Percentiles rank a stretch among this genome's conserved stretches.
Evolutionary conservation across 1,140 invertebrate species (phyloP).

Genomic region (Pogonus chalceus): DNA sequence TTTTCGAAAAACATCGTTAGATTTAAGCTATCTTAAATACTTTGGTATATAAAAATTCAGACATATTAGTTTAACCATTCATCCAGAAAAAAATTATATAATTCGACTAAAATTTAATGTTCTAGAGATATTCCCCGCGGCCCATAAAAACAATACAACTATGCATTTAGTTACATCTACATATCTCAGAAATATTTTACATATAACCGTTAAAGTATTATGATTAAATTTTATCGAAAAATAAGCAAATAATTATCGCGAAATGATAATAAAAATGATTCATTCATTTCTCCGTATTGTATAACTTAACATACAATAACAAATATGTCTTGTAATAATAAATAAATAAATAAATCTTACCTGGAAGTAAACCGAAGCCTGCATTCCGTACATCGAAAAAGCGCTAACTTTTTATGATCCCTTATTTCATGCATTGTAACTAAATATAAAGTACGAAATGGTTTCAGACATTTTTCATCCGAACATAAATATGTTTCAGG

Average conservation of each 20-base stretch:
- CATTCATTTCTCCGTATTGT: not conserved
- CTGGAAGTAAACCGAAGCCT: constrained; percentile 10
- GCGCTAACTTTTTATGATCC: constrained; percentile 8
- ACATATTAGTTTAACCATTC: no score
- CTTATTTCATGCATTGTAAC: constrained; percentile 9
- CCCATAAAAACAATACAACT: no score
- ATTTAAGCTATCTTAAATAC: no score
- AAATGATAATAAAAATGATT: not conserved
- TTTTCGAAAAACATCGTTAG: no score
- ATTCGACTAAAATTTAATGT: no score
- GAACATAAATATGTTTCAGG: constrained; percentile 6
- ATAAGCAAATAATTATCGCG: not conserved
- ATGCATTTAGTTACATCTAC: no score
- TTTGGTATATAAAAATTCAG: no score
- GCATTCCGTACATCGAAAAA: constrained; percentile 12
- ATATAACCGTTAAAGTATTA: not conserved
- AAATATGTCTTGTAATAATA: not conserved
- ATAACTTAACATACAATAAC: not conserved
- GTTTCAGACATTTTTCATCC: constrained; percentile 2
- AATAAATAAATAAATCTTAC: constrained; percentile 4
- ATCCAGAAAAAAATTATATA: no score
- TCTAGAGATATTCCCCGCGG: no score
- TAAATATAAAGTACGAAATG: constrained; percentile 7
- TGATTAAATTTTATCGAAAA: not conserved
- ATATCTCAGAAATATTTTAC: not conserved